These are phyloP conservation scores for Invenusta paracnida DNA, from an alignment of 2,888 invertebrate species.

Conservation along the genomic window DNA sequence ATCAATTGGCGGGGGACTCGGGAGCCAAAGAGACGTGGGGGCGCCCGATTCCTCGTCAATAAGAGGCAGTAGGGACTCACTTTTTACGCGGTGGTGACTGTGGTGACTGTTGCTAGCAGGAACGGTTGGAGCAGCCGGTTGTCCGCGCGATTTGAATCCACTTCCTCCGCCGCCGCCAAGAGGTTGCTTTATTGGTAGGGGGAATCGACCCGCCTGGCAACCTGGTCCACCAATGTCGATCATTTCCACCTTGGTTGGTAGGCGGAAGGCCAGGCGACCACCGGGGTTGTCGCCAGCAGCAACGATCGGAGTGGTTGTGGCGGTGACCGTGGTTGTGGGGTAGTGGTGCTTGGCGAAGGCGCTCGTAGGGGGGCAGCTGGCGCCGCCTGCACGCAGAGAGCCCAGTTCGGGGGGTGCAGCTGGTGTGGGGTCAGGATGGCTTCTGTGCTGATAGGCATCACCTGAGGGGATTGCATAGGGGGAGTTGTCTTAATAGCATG, in stretches of 20 bases:
- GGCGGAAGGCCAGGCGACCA: not conserved
- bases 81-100: not conserved
- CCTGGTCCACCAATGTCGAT: not conserved
- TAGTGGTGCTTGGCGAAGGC: not conserved
- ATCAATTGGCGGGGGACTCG: not conserved
- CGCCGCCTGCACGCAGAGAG: not conserved
- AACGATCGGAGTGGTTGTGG: not conserved
- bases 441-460: too few relatives aligned
- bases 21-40: not conserved
- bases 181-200: not conserved
- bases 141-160: not conserved
- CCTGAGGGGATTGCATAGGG: too few relatives aligned
- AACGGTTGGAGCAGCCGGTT: not conserved
- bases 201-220: not conserved
- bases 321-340: not conserved
- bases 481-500: too few relatives aligned
- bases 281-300: not conserved
- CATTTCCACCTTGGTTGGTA: slow-evolving; percentile 16
- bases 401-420: not conserved
- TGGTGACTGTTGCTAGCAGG: not conserved
- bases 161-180: not conserved
- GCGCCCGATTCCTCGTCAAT: not conserved
- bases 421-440: not conserved
- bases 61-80: not conserved
- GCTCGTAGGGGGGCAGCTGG: not conserved